A percentile compares a stretch with the other conserved stretches of the same genome.
These are phyloP conservation scores for Meleagris gallopavo DNA, from an alignment of 2,113 vertebrate species.

Conservation along the genomic window DNA sequence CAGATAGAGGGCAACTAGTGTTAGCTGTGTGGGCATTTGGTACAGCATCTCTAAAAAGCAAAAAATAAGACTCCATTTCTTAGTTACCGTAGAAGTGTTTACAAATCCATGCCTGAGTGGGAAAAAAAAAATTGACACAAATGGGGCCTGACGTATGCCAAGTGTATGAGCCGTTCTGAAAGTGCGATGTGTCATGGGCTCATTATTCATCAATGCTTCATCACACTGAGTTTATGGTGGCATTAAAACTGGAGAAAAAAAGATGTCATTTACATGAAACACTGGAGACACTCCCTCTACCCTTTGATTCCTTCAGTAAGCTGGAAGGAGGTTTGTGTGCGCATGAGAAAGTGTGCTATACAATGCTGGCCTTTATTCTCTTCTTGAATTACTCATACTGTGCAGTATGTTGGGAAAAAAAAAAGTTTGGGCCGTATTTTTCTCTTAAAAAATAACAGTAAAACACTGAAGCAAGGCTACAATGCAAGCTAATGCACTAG, in stretches of 20 bases:
- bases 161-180: constrained; percentile 43
- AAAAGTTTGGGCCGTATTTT: constrained; percentile 42
- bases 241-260: constrained; percentile 63
- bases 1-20: not conserved
- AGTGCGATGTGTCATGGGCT: constrained; percentile 41
- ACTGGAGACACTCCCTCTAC: constrained; percentile 67
- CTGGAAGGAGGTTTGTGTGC: constrained; percentile 65
- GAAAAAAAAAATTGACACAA: not conserved
- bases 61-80: constrained; percentile 1
- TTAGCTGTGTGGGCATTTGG: rapidly evolving
- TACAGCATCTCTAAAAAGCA: not conserved
- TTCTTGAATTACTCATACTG: constrained; percentile 71
- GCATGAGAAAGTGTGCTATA: constrained; percentile 65
- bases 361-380: constrained; percentile 73
- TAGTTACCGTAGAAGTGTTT: not conserved
- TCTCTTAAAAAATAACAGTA: constrained; percentile 58
- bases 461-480: constrained; percentile 13
- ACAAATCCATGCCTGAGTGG: not conserved
- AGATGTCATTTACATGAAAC: constrained; percentile 66
- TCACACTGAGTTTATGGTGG: constrained; percentile 67
- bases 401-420: constrained; percentile 58
- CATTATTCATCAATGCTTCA: constrained; percentile 63
- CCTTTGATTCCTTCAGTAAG: constrained; percentile 70
- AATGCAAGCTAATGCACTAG: not conserved
- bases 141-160: not conserved